Percentiles rank a stretch among this genome's conserved stretches.
Evolutionary conservation across 2,797 vertebrate species (phyloP).

Genomic region (Leucoraja ocellata): DNA sequence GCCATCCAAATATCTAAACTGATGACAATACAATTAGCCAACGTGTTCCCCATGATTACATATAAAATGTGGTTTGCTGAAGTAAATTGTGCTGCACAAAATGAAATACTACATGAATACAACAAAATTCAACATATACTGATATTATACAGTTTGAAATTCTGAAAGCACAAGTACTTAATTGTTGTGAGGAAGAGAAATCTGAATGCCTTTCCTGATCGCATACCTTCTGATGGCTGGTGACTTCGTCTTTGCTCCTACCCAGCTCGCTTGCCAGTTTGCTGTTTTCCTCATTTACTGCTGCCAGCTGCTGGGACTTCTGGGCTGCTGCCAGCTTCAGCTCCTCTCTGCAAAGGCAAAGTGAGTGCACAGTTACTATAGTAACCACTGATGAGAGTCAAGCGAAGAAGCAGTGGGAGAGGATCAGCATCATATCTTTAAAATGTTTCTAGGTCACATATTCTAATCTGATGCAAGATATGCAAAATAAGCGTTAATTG

Average conservation of each 20-base stretch:
- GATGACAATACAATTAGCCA: background rate
- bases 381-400: conserved; percentile 55
- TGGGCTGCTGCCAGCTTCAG: conserved; percentile 77
- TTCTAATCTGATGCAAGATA: conserved; percentile 24
- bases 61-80: background rate
- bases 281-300: conserved; percentile 74
- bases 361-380: conserved; percentile 63
- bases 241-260: conserved; percentile 65
- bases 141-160: background rate
- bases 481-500: background rate
- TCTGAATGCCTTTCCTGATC: background rate
- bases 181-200: background rate
- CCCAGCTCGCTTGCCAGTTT: conserved; percentile 74
- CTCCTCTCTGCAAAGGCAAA: conserved; percentile 70
- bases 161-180: background rate
- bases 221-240: conserved; percentile 59
- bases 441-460: conserved; percentile 55
- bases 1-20: background rate
- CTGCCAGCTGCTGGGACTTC: conserved; percentile 69
- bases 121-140: background rate
- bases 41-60: background rate
- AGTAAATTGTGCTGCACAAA: background rate
- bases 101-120: background rate
- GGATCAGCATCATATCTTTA: conserved; percentile 55
- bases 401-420: conserved; percentile 60